These are phyloP conservation scores for Temnothorax unifasciatus DNA, from an alignment of 2,888 invertebrate genomes.

Conservation along the genomic window DNA sequence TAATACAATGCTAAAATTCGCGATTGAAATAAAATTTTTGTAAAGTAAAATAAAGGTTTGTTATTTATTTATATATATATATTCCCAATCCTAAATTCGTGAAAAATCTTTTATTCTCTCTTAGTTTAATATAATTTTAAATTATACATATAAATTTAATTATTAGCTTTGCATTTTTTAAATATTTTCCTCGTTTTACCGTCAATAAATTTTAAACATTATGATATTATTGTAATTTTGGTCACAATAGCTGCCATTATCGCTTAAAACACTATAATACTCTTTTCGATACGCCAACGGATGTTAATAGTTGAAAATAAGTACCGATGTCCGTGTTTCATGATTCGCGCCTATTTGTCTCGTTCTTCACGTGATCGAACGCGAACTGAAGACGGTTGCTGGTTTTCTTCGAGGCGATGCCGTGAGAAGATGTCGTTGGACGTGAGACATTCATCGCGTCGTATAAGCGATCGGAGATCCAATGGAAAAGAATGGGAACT, in stretches of 20 bases:
- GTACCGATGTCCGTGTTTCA: conserved; percentile 50
- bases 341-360: conserved; percentile 54
- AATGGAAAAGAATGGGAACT: conserved; percentile 35
- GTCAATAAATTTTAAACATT: not conserved
- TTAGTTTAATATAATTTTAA: not conserved
- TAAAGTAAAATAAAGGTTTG: not conserved
- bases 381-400: conserved; percentile 36
- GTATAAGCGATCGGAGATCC: conserved; percentile 44
- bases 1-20: not conserved
- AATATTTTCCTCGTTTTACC: not conserved
- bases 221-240: not conserved
- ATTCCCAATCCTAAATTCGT: not conserved
- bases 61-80: not conserved
- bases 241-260: not conserved
- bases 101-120: not conserved
- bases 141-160: not conserved
- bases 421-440: conserved; percentile 59
- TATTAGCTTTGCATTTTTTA: not conserved
- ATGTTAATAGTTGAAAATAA: conserved; percentile 6
- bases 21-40: not conserved
- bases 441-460: conserved; percentile 47
- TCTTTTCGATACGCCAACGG: conserved; percentile 3
- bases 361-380: conserved; percentile 61
- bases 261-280: not conserved
- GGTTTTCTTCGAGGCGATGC: conserved; percentile 45